These are phyloP conservation scores for Lithophane socia DNA, from an alignment of 2,888 invertebrate species.

Conservation along the genomic window DNA sequence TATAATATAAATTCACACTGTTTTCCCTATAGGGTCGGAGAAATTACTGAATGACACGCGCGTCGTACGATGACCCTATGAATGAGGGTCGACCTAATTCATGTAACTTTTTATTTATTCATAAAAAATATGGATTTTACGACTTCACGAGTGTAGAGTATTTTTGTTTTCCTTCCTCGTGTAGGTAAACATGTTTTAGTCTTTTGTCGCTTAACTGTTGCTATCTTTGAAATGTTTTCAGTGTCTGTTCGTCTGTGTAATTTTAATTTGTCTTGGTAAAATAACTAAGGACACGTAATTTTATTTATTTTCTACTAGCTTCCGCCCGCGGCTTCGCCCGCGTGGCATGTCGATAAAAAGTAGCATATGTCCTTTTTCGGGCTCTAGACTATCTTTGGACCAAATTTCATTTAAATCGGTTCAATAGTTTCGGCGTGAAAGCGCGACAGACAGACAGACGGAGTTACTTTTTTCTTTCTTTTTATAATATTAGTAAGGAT, in stretches of 20 bases:
- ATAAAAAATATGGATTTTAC: slow-evolving; percentile 28
- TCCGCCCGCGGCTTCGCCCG: too few species aligned
- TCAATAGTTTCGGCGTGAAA: too few species aligned
- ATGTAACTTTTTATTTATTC: slow-evolving; percentile 46
- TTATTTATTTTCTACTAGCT: too few species aligned
- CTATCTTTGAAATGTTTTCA: not conserved
- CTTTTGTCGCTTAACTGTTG: not conserved
- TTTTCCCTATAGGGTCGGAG: slow-evolving; percentile 29
- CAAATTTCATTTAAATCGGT: too few species aligned
- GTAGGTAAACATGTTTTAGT: not conserved
- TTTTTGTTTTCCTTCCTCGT: slow-evolving; percentile 12
- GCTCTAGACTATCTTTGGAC: too few species aligned
- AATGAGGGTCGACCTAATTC: slow-evolving; percentile 38
- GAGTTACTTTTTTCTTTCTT: too few species aligned
- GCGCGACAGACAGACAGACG: too few species aligned
- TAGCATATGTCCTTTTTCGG: too few species aligned
- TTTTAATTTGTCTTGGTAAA: not conserved
- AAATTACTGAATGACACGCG: slow-evolving; percentile 46
- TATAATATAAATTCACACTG: slow-evolving; percentile 25
- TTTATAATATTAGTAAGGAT: too few species aligned
- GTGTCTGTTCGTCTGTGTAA: not conserved
- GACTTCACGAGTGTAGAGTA: not conserved
- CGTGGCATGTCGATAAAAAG: too few species aligned
- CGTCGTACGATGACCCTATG: slow-evolving; percentile 21
- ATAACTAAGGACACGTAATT: too few species aligned